Base-by-base conservation (phyloP, 2,888 invertebrate species). In the Theodoxus fluviatilis region DNA sequence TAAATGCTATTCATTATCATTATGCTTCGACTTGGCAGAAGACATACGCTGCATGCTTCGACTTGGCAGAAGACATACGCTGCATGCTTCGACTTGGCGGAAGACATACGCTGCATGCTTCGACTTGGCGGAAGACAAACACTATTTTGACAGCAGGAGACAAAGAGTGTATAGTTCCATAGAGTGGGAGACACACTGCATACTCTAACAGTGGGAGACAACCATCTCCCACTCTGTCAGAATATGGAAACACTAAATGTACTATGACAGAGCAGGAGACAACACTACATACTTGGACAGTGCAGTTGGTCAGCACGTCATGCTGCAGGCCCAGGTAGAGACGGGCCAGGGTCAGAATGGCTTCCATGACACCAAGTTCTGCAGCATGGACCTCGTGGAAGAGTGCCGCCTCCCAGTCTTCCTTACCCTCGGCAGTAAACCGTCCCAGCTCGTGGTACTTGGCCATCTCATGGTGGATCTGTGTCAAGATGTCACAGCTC, bases 381-480 rank as follows among this genome's bases (percentile, higher is more conserved):
- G 89, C 89, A 1, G 90, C 89, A 71, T 88, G 86, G 74, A 88
- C 85, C 79, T 90, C 85, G 77, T 90, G 90, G 79, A 86, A 90
- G 47, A 90, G 78, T 25, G 89, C 90, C 3, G 90, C 87, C 66
- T 87, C 85, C 79, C 86, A 85, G 79, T 90, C 90, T 22, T 81
- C 79, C n/a, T 77, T 78, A 31, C 74, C 74, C 40, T 76, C 73
- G 43, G 75, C 74, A 49, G 81, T 79, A 76, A 89, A 90, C 18
- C 90, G 84, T 12, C 89, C 89, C 40, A 89, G 76, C 79, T 90
- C 90, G 75, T 90, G 89, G 81, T 90, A 90, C 75, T 89, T 88
- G 22, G 89, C 88, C 79, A 90, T 79, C 74, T 90, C 90, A 75
- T 90, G 86, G 78, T 90, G 90, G 67, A 90, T 83, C 87, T 89